These are phyloP conservation scores for Nephrotoma guestfalica DNA, from an alignment of 2,888 invertebrate genomes.

Conservation along the genomic window DNA sequence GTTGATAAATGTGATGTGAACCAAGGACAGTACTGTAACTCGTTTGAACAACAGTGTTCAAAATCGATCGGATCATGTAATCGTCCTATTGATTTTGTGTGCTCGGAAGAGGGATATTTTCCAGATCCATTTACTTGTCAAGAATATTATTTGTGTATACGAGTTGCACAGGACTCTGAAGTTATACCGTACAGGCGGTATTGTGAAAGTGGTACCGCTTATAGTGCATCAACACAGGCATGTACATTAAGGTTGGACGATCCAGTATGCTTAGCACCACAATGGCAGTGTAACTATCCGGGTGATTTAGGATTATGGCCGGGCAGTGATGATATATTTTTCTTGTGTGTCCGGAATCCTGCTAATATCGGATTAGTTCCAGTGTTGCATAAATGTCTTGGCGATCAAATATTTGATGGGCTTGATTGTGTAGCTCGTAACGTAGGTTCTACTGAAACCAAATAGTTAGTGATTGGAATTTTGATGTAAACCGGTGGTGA, in stretches of 20 bases:
- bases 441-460: too few relatives aligned
- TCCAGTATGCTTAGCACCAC: neutral
- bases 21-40: neutral
- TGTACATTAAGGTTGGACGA: neutral
- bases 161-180: too few relatives aligned
- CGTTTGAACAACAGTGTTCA: neutral
- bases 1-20: neutral
- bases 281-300: neutral
- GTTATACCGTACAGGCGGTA: neutral
- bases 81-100: neutral
- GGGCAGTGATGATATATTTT: neutral
- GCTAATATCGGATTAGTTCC: neutral
- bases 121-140: neutral
- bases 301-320: neutral
- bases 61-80: neutral
- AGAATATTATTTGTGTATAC: neutral
- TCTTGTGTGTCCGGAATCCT: neutral
- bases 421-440: neutral
- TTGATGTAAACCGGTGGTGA: too few relatives aligned
- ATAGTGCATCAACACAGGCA: neutral
- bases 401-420: neutral
- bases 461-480: too few relatives aligned
- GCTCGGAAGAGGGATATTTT: neutral
- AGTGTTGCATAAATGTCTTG: neutral
- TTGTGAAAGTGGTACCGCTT: neutral